These are phyloP conservation scores for Pteria penguin DNA, from an alignment of 2,888 invertebrate genomes.

Conservation along the genomic window DNA sequence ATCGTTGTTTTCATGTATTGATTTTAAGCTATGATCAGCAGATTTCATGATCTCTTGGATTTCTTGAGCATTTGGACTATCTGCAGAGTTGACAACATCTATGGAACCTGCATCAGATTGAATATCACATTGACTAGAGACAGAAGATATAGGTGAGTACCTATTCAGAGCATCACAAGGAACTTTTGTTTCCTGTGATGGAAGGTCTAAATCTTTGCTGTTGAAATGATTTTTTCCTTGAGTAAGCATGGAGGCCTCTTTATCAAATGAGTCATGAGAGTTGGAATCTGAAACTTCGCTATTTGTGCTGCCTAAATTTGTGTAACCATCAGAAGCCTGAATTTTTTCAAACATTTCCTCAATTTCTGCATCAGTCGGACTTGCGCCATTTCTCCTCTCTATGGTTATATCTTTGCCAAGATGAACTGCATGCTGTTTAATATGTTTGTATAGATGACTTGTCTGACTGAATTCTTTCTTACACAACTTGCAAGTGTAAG, in stretches of 20 bases:
- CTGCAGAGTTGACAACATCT: neutral
- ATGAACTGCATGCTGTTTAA: slow-evolving; percentile 46
- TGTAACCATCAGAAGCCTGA: neutral
- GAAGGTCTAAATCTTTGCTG: neutral
- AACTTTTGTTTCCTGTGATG: neutral
- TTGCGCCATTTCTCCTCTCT: neutral
- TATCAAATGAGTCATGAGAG: neutral
- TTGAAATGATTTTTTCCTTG: neutral
- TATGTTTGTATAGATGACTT: slow-evolving; percentile 58
- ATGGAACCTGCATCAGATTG: neutral
- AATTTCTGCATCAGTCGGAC: slow-evolving; percentile 13
- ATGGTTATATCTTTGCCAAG: slow-evolving; percentile 10
- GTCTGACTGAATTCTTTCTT: slow-evolving; percentile 54
- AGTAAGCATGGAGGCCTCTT: neutral
- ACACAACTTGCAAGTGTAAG: slow-evolving; percentile 49
- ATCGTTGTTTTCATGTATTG: neutral
- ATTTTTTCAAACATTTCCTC: slow-evolving; percentile 21
- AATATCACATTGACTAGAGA: slow-evolving; percentile 19
- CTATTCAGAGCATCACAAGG: neutral
- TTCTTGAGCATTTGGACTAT: neutral
- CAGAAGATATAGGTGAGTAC: slow-evolving; percentile 25
- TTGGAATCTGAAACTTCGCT: neutral
- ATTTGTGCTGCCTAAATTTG: neutral
- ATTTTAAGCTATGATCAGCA: neutral
- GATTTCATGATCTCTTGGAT: neutral